Percentiles rank a stretch among this genome's conserved stretches.
Conservation (phyloP, 1,140 invertebrate genomes). For the Drosophila cardini region DNA sequence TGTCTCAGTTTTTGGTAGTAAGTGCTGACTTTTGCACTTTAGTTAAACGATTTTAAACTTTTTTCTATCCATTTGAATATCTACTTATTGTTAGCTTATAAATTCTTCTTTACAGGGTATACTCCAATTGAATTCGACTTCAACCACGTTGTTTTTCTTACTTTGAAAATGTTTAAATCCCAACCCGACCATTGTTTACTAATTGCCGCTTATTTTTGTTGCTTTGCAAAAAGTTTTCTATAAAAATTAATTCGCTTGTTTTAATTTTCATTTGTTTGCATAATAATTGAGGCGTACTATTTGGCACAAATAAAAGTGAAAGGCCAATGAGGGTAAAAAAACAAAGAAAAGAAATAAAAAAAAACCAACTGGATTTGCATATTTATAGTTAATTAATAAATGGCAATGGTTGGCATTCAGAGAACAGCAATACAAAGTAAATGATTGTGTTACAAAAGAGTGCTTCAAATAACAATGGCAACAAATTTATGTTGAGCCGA, state of each 20-base stretch:
- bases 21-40: no score
- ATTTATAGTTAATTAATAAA: constrained; percentile 71
- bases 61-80: no score
- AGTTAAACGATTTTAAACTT: no score
- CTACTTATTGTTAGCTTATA: neutral
- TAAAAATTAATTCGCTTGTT: constrained; percentile 67
- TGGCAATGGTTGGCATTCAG: constrained; percentile 26
- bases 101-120: neutral
- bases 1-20: neutral
- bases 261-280: constrained; percentile 62
- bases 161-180: constrained; percentile 5
- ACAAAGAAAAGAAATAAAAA: neutral
- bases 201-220: constrained; percentile 60
- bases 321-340: constrained; percentile 8
- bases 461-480: constrained; percentile 18
- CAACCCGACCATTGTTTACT: constrained; percentile 58
- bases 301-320: constrained; percentile 51
- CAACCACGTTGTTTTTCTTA: neutral
- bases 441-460: constrained; percentile 12
- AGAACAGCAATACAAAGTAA: neutral
- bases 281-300: constrained; percentile 57
- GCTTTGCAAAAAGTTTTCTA: constrained; percentile 55
- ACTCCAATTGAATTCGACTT: neutral
- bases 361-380: constrained; percentile 25
- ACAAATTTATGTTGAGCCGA: constrained; percentile 19